Conservation (phyloP, 2,797 vertebrate species). For the Neosilurus mollespiculum region DNA sequence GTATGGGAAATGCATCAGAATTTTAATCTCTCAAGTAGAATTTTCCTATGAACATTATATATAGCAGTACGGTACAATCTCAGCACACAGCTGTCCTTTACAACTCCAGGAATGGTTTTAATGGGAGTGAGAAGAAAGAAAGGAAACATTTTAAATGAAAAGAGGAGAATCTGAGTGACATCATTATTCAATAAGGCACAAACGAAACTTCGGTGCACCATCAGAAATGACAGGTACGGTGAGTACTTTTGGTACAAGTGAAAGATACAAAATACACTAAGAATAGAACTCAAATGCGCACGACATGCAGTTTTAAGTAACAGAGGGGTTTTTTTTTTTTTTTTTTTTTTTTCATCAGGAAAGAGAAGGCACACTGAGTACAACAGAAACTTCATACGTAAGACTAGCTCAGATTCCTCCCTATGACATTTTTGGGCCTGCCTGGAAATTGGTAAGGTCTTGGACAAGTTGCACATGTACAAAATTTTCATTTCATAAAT, state of each 20-base stretch:
- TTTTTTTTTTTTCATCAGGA: not conserved
- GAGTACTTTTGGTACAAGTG: not conserved
- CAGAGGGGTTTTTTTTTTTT: not conserved
- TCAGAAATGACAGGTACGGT: not conserved
- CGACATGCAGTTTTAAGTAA: not conserved
- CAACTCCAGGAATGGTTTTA: not conserved
- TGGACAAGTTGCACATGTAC: not conserved
- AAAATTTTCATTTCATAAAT: constrained; percentile 12
- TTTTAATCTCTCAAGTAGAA: no score
- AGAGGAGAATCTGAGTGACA: not conserved
- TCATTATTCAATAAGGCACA: not conserved
- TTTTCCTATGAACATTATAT: not conserved
- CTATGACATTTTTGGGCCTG: not conserved
- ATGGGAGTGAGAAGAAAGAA: not conserved
- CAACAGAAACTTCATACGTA: not conserved
- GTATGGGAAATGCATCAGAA: not conserved
- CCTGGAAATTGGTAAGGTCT: not conserved
- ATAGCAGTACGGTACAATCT: not conserved
- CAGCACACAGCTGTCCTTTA: not conserved
- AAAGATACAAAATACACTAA: not conserved
- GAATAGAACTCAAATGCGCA: no score
- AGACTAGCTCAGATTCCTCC: not conserved
- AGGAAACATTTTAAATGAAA: not conserved
- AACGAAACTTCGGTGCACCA: not conserved
- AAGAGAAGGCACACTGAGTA: not conserved